A percentile compares a stretch with the other conserved stretches of the same genome.
Conservation (phyloP, 2,888 invertebrate genomes). For the Cheilosia variabilis region DNA sequence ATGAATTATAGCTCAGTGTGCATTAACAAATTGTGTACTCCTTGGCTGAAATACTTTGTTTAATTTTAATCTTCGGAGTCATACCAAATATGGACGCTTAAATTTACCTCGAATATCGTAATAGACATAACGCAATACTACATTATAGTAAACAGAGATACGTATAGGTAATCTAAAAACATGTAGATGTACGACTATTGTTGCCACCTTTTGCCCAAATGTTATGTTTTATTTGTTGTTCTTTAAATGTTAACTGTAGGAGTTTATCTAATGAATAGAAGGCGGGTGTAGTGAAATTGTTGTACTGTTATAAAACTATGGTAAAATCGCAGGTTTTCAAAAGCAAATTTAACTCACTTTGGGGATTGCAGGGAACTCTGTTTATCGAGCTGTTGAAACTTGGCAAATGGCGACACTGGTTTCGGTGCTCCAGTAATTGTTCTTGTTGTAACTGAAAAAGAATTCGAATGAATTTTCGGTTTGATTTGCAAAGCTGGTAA, state of each 20-base stretch:
- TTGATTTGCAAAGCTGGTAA: background rate
- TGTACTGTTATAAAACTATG: background rate
- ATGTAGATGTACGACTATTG: conserved; percentile 20
- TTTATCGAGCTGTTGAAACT: conserved; percentile 95
- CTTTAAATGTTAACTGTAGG: conserved; percentile 66
- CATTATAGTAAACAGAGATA: conserved; percentile 7
- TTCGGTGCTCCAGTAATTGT: conserved; percentile 86
- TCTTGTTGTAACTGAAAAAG: conserved; percentile 83
- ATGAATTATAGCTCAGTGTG: too few species aligned
- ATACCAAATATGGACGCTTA: too few species aligned
- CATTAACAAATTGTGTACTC: too few species aligned
- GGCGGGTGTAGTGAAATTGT: conserved; percentile 53
- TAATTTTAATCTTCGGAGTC: too few species aligned
- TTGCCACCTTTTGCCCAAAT: conserved; percentile 66
- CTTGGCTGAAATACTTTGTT: too few species aligned
- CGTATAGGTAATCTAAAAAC: conserved; percentile 16
- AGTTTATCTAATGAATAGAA: conserved; percentile 53
- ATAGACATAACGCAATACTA: conserved; percentile 9
- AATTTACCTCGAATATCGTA: too few species aligned
- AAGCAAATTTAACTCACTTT: conserved; percentile 86
- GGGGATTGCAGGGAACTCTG: conserved; percentile 91
- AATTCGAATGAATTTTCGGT: conserved; percentile 16
- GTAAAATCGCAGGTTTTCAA: background rate
- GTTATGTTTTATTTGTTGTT: conserved; percentile 57
- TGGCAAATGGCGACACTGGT: conserved; percentile 94